Percentiles rank a stretch among this genome's conserved stretches.
These are phyloP conservation scores for Matsumurasca onukii DNA, from an alignment of 1,140 invertebrate genomes.

Conservation along the genomic window DNA sequence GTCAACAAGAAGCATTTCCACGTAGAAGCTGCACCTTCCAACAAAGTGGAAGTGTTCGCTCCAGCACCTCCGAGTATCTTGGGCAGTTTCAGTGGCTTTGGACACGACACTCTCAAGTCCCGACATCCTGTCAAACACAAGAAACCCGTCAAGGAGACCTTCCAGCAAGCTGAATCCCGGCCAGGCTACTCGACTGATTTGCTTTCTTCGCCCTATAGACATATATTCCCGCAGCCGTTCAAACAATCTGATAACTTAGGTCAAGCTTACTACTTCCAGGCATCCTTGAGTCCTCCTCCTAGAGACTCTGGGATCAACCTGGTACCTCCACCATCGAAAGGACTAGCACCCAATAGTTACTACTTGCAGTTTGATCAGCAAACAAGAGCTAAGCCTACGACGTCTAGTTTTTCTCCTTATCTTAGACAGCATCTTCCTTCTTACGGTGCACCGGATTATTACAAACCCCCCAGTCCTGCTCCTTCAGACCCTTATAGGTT, in stretches of 20 bases:
- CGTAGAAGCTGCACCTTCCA: constrained; percentile 21
- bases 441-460: not conserved
- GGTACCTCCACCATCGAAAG: constrained; percentile 21
- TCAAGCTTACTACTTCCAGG: constrained; percentile 32
- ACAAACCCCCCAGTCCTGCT: not conserved
- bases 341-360: constrained; percentile 31
- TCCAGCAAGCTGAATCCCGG: constrained; percentile 21
- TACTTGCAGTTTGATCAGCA: constrained; percentile 31
- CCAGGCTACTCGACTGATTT: not conserved
- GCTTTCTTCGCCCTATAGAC: not conserved
- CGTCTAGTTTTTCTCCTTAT: constrained; percentile 7
- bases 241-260: constrained; percentile 15
- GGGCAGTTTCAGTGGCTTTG: constrained; percentile 51
- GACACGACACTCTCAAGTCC: constrained; percentile 48
- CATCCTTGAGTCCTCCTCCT: constrained; percentile 34
- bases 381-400: constrained; percentile 7
- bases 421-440: not conserved
- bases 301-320: constrained; percentile 31
- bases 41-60: constrained; percentile 41
- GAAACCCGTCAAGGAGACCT: constrained; percentile 12
- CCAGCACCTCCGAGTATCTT: constrained; percentile 49
- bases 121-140: constrained; percentile 40
- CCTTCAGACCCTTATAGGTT: constrained; percentile 13
- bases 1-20: constrained; percentile 19
- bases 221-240: constrained; percentile 5